These are phyloP conservation scores for Drosophila watanabei DNA, from an alignment of 1,140 invertebrate species.

Conservation along the genomic window DNA sequence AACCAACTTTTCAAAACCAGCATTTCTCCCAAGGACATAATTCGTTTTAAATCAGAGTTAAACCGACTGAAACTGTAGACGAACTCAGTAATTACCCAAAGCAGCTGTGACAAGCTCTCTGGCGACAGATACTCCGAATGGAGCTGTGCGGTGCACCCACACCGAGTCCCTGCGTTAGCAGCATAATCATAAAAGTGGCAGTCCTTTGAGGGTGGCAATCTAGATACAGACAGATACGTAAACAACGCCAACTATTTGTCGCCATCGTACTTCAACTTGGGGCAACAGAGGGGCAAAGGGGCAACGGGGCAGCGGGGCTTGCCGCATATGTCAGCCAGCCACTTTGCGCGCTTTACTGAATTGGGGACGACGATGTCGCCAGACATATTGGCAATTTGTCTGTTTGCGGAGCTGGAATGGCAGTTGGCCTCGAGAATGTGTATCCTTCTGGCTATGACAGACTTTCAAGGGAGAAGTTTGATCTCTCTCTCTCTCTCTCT, in stretches of 20 bases:
- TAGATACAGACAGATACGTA: slow-evolving; percentile 45
- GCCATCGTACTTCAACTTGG: slow-evolving; percentile 21
- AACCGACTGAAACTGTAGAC: slow-evolving; percentile 9
- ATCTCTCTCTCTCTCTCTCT: background rate
- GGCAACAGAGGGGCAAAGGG: slow-evolving; percentile 3
- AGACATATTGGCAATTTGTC: slow-evolving; percentile 67
- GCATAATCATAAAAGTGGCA: slow-evolving; percentile 40
- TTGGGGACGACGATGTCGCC: slow-evolving; percentile 49
- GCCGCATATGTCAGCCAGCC: slow-evolving; percentile 50
- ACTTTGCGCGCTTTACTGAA: slow-evolving; percentile 27
- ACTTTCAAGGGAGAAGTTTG: background rate
- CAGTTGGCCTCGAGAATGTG: slow-evolving; percentile 22
- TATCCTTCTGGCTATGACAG: slow-evolving; percentile 11
- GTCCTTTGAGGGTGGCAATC: slow-evolving; percentile 35
- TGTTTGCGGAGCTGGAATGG: slow-evolving; percentile 24
- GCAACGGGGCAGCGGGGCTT: background rate
- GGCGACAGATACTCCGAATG: slow-evolving; percentile 23
- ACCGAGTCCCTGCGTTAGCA: background rate
- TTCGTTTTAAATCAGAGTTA: background rate
- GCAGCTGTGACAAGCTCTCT: slow-evolving; percentile 18
- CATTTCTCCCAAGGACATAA: background rate
- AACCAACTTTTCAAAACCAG: background rate
- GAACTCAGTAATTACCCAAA: slow-evolving; percentile 13
- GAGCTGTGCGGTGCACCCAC: background rate
- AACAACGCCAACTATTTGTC: slow-evolving; percentile 54